Percentiles rank a stretch among this genome's conserved stretches.
phyloP scores from a whole-genome alignment of 2,113 vertebrate species.

The Muntiacus muntjak region DNA sequence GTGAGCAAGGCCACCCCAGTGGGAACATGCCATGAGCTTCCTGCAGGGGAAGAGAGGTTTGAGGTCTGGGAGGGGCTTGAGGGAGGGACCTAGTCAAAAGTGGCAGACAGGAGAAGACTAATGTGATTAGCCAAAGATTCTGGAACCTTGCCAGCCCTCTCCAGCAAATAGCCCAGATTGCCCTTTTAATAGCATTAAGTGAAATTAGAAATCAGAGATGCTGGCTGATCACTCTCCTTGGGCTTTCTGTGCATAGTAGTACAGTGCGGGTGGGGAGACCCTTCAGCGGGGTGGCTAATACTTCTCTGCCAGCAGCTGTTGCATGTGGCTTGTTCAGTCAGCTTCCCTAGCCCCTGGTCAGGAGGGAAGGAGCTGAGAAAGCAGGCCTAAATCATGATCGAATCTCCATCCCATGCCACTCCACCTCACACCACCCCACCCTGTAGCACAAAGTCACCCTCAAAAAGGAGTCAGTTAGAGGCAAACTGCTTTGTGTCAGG shows the following conservation, averaged over 20 bases:
- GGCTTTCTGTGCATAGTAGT: constrained; percentile 51
- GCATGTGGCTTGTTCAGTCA: background rate
- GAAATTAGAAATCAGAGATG: constrained; percentile 74
- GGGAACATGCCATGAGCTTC: background rate
- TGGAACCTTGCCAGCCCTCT: constrained; percentile 69
- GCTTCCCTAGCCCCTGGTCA: background rate
- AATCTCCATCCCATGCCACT: background rate
- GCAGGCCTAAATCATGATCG: background rate
- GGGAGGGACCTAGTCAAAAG: constrained; percentile 24
- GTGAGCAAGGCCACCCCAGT: background rate
- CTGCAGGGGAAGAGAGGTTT: constrained; percentile 16
- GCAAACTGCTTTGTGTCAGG: background rate
- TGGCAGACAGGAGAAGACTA: constrained; percentile 67
- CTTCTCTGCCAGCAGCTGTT: background rate
- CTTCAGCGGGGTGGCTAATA: fast-evolving
- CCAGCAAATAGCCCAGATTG: constrained; percentile 72
- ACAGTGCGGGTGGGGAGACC: background rate
- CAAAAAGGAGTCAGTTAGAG: background rate
- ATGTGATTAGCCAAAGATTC: constrained; percentile 75
- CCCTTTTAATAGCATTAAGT: constrained; percentile 78
- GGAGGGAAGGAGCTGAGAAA: background rate
- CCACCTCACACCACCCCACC: too few species aligned
- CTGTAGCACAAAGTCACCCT: background rate
- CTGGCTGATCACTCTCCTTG: constrained; percentile 73
- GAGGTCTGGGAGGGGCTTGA: background rate